Evolutionary conservation across 2,113 vertebrate genomes (phyloP).

Genomic region (Psittacara wagleri): DNA sequence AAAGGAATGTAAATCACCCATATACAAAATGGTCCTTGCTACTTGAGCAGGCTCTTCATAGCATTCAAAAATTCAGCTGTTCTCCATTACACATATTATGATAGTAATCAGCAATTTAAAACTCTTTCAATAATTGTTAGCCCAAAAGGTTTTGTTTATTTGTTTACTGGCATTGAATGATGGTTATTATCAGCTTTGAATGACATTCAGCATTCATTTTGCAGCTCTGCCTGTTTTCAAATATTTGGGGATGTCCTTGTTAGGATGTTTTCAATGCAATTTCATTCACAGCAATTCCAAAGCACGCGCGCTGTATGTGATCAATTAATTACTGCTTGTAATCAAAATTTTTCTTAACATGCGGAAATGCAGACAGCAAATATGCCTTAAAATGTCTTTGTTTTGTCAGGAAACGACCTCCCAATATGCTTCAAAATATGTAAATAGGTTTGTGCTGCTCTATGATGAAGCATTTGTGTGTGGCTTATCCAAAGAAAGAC

Average conservation of each 20-base stretch:
- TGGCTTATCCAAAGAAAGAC: neutral
- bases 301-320: neutral
- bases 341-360: conserved; percentile 30
- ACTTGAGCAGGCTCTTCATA: neutral
- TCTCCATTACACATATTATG: conserved; percentile 50
- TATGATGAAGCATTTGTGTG: neutral
- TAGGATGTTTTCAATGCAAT: conserved; percentile 47
- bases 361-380: conserved; percentile 18
- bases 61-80: conserved; percentile 61
- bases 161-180: conserved; percentile 51
- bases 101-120: conserved; percentile 57
- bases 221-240: conserved; percentile 41
- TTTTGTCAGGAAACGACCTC: conserved; percentile 23
- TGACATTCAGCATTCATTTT: conserved; percentile 53
- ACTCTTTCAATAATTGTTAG: conserved; percentile 46
- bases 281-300: conserved; percentile 42
- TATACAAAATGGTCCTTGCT: neutral
- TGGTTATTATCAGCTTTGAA: conserved; percentile 56
- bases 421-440: conserved; percentile 22
- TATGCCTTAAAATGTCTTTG: conserved; percentile 21
- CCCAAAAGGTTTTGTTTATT: conserved; percentile 63
- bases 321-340: conserved; percentile 40
- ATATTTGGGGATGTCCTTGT: conserved; percentile 48
- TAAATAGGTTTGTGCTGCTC: conserved; percentile 9
- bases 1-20: neutral